Conservation (phyloP, 2,888 invertebrate species). For the Melinaea marsaeus region DNA sequence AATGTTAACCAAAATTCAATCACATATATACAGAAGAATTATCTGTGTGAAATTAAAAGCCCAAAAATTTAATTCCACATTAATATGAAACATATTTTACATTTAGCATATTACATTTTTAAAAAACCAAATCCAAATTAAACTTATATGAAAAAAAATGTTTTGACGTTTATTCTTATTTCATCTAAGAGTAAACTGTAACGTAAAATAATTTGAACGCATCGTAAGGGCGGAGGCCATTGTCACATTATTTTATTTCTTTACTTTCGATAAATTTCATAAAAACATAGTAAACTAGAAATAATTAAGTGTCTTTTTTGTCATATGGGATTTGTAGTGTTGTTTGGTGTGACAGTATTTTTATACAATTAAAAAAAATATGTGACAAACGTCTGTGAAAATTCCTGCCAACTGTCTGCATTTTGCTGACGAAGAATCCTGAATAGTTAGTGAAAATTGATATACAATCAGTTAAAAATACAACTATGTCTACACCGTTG, state of each 20-base stretch:
- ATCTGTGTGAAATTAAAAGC: too few species aligned
- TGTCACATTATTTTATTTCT: constrained; percentile 39
- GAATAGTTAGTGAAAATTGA: constrained; percentile 30
- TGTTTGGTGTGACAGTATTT: constrained; percentile 29
- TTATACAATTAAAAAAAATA: constrained; percentile 32
- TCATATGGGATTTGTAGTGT: constrained; percentile 40
- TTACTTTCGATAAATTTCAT: constrained; percentile 34
- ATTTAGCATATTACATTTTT: too few species aligned
- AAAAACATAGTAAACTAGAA: constrained; percentile 23
- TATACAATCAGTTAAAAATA: constrained; percentile 13
- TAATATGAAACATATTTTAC: too few species aligned
- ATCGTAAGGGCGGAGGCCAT: constrained; percentile 35
- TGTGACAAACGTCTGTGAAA: constrained; percentile 29
- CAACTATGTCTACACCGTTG: too few species aligned
- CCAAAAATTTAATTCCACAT: too few species aligned
- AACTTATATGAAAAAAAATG: too few species aligned
- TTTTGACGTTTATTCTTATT: too few species aligned
- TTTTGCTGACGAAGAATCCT: constrained; percentile 30
- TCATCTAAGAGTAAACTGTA: constrained; percentile 12
- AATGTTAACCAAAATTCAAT: too few species aligned
- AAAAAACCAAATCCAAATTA: too few species aligned
- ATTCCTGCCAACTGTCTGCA: constrained; percentile 29
- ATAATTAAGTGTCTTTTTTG: constrained; percentile 41
- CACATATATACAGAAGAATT: too few species aligned
- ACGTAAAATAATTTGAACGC: constrained; percentile 32